Conservation (phyloP, 2,797 vertebrate genomes). For the Spondyliosoma cantharus region DNA sequence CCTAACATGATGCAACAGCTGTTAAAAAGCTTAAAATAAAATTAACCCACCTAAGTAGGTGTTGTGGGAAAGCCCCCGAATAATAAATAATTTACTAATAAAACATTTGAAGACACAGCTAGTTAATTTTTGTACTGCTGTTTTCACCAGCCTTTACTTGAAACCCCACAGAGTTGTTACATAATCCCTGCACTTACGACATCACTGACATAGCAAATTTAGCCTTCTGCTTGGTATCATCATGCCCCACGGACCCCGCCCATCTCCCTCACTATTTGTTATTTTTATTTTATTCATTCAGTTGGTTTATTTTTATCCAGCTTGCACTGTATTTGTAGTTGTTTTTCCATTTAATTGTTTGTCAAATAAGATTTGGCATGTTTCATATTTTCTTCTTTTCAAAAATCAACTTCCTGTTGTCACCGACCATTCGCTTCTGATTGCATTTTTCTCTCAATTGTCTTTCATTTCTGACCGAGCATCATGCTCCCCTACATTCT, state of each 20-base stretch:
- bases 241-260: conserved; percentile 12
- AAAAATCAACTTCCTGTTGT: conserved; percentile 49
- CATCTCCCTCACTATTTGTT: not conserved
- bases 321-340: not conserved
- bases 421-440: conserved; percentile 13
- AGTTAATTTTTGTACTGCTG: not conserved
- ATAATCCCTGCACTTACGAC: conserved; percentile 39
- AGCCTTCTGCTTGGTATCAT: conserved; percentile 41
- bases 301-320: not conserved
- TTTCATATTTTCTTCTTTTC: conserved; percentile 35
- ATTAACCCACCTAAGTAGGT: conserved; percentile 59
- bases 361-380: conserved; percentile 1
- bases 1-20: conserved; percentile 82
- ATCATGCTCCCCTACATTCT: conserved; percentile 61
- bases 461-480: conserved; percentile 35
- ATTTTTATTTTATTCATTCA: not conserved
- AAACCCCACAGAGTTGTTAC: conserved; percentile 33
- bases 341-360: not conserved
- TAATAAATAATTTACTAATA: conserved; percentile 28
- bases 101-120: conserved; percentile 27
- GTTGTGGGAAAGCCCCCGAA: conserved; percentile 46
- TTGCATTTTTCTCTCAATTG: conserved; percentile 15
- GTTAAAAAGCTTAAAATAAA: conserved; percentile 78
- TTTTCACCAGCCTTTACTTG: conserved; percentile 1
- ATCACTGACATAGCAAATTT: conserved; percentile 40